Evolutionary conservation across 2,888 invertebrate genomes (phyloP).

Genomic region (Lacanobia wlatinum): DNA sequence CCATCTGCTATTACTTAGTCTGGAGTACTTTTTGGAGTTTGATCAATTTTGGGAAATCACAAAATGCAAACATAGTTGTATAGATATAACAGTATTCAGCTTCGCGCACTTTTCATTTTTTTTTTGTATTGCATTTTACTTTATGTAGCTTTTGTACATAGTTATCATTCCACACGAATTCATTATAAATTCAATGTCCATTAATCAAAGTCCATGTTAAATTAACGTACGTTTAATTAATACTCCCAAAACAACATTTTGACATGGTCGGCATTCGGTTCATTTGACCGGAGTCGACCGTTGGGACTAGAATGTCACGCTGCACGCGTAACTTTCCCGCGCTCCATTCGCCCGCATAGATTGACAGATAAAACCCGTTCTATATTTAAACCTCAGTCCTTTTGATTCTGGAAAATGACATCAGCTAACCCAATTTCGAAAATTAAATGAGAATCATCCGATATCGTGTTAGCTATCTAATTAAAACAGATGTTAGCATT

Average conservation of each 20-base stretch:
- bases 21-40: background rate
- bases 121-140: background rate
- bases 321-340: conserved; percentile 49
- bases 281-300: conserved; percentile 49
- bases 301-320: conserved; percentile 52
- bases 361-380: conserved; percentile 64
- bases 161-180: background rate
- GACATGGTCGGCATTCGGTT: conserved; percentile 50
- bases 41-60: background rate
- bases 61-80: background rate
- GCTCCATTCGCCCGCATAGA: conserved; percentile 54
- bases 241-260: conserved; percentile 51
- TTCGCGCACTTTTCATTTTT: background rate
- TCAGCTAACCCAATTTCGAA: conserved; percentile 57
- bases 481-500: conserved; percentile 55
- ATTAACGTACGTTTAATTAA: conserved; percentile 46
- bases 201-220: conserved; percentile 50
- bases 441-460: conserved; percentile 50
- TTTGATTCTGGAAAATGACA: conserved; percentile 52
- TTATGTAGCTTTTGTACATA: background rate
- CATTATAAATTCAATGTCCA: conserved; percentile 8
- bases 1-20: conserved; percentile 39
- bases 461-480: conserved; percentile 50
- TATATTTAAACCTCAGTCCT: conserved; percentile 51
- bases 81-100: too few species aligned